Evolutionary conservation across 2,797 vertebrate genomes (phyloP), one percentile per base, ranked within the genome.

Genomic region (Chaetophractus vellerosus): DNA sequence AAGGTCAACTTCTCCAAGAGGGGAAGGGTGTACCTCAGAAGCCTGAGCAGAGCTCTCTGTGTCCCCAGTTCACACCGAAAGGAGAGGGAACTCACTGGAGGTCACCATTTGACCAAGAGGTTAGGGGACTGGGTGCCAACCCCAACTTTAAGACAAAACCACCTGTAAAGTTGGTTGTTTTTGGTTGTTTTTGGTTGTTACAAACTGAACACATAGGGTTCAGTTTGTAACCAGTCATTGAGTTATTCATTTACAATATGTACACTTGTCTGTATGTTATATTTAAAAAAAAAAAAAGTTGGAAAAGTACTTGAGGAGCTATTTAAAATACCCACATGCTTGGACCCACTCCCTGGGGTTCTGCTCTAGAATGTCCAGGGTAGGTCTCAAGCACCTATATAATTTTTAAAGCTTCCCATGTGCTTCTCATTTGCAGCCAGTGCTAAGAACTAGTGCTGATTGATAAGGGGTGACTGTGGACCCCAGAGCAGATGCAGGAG

Each of bases 291-390:
- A 55, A 55, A 55, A 41, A 41, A n/a, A n/a, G 28, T 52, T 36
- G 72, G n/a, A 69, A 91, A 79, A 41, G 69, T 5, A 26, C 75
- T 57, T 52, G 10, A 89, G 31, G 72, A 74, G 50, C 31, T 59
- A 45, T 88, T 75, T 61, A 94, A 82, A 85, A 64, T 9, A 45
- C 41, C 24, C 84, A 61, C 66, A 36, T 6, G 0, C 50, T 66
- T 19, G 26, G 82, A 38, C 9, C 2, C 9, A 24, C 14, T 36
- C 24, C 72, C 81, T 72, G 4, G 18, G 48, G 28, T 28, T 84
- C 74, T 96, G 79, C 61, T 71, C 92, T 45, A 83, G 66, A 76
- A 72, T 68, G 33, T 69, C 84, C 41, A 76, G 52, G 45, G 23
- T 38, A 68, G 16, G 21, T 66, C 81, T 36, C 68, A 92, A 78